phyloP scores from a whole-genome alignment of 1,140 invertebrate genomes.

The Diorhabda elongata region DNA sequence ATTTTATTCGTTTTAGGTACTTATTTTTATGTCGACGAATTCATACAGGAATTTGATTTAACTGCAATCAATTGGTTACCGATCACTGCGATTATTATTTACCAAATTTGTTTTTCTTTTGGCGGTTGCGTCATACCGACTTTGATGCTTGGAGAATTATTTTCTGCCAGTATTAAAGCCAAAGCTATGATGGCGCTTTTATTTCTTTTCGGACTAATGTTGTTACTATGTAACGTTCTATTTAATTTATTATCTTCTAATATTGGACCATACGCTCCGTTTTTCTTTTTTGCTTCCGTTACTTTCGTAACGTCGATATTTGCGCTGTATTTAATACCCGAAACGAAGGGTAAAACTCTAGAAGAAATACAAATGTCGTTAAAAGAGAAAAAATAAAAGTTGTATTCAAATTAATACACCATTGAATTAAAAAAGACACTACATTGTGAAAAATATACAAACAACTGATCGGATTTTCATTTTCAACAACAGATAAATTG shows the following conservation, averaged over 20 bases:
- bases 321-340: constrained; percentile 78
- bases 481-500: too few species aligned
- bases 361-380: constrained; percentile 83
- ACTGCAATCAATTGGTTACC: constrained; percentile 40
- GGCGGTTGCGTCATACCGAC: constrained; percentile 38
- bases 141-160: constrained; percentile 41
- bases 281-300: constrained; percentile 75
- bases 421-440: too few species aligned
- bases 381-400: constrained; percentile 41
- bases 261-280: constrained; percentile 67
- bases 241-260: constrained; percentile 45
- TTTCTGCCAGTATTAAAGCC: constrained; percentile 40
- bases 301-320: constrained; percentile 72
- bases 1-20: neutral
- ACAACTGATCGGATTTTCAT: too few species aligned
- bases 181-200: constrained; percentile 34
- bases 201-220: constrained; percentile 26
- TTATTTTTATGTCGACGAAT: constrained; percentile 4
- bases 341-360: constrained; percentile 82
- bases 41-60: constrained; percentile 13
- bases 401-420: neutral
- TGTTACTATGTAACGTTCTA: constrained; percentile 41
- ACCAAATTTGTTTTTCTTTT: constrained; percentile 34
- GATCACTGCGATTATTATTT: constrained; percentile 34
- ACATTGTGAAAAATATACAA: too few species aligned